Base-by-base conservation (phyloP, 1,140 invertebrate genomes). In the Drosophila sulfurigaster region DNA sequence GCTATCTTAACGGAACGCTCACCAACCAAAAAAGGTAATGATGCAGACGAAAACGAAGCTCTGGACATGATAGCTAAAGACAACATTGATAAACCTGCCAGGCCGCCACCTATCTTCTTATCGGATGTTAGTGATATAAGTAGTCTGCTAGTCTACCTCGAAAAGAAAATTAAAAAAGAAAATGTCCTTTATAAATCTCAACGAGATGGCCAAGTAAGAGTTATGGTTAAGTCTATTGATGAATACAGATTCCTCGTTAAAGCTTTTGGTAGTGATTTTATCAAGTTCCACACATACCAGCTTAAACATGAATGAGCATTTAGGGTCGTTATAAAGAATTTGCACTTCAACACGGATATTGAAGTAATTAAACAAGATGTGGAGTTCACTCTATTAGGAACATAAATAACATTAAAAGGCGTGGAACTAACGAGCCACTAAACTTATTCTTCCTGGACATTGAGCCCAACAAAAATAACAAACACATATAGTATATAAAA, bases 401-500 rank as follows among this genome's bases (percentile, higher is more conserved):
- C 49, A 71, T 86, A 32, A 59, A 13, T n/a, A 79, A 82, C 59
- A 64, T 87, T 2, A 57, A 68, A 71, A 74, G 73, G 51, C 28
- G 75, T 45, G 56, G 64, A 16, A 85, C 75, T 30, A 92, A 60
- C 45, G 49, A 52, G 5, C 62, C 45, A 25, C 74, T 92, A 5
- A 75, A 89, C 2, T 43, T 92, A 51, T 92, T 16, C 16, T 16
- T 16, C 16, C 16, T 16, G 16, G 1, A 16, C 16, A 16, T 16
- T 16, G 16, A 16, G 65, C 16, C 16, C 16, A 16, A 16, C 1
- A 16, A 70, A 15, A 93, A 92, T 13, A 93, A 93, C 56, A 82
- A 82, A 76, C 74, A 92, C 35, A 91, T 93, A 5, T 93, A 90
- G 91, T 93, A 5, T 93, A 90, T 49, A 69, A 91, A 20, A 59